Conservation (phyloP, 2,797 vertebrate species). For the Coreius guichenoti region DNA sequence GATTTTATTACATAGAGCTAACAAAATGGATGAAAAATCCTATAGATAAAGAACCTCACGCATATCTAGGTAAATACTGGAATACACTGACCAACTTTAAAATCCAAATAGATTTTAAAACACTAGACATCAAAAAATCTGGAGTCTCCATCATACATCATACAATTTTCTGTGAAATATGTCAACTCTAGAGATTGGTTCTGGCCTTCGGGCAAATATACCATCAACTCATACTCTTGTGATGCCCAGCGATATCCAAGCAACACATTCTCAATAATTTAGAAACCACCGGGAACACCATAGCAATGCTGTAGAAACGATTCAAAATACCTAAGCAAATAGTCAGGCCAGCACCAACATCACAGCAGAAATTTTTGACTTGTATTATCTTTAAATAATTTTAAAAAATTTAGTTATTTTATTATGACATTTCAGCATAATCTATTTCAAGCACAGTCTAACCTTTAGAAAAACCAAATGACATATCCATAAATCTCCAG, state of each 20-base stretch:
- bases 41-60: background rate
- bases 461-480: background rate
- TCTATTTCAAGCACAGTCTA: background rate
- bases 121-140: background rate
- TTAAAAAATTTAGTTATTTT: background rate
- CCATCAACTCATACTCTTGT: no score
- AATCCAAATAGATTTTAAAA: background rate
- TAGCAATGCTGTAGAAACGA: background rate
- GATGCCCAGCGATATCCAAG: background rate
- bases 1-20: background rate
- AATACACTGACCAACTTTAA: background rate
- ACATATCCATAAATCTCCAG: conserved; percentile 1
- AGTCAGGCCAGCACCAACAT: background rate
- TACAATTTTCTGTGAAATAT: no score
- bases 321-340: background rate
- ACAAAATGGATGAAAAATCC: background rate
- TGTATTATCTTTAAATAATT: background rate
- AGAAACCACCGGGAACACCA: background rate
- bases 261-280: background rate
- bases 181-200: no score
- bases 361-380: background rate
- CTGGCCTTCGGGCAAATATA: no score
- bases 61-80: background rate
- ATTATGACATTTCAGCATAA: background rate
- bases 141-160: no score